Conservation (phyloP, 2,888 invertebrate genomes). For the Glyphotaelius pellucidus region DNA sequence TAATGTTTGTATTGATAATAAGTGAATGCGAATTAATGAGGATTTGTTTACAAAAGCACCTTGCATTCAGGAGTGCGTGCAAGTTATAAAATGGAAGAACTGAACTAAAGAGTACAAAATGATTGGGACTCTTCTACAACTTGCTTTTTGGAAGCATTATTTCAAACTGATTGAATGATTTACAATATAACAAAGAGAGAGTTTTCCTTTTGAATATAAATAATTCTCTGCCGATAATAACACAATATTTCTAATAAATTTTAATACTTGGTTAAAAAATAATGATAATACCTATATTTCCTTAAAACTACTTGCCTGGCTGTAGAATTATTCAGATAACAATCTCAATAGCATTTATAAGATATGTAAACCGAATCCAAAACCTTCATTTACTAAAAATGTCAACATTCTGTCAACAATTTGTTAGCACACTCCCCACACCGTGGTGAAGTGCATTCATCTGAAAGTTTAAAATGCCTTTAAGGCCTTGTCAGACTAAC, state of each 20-base stretch:
- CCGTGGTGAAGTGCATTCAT: neutral
- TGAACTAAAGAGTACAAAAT: neutral
- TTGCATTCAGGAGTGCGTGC: neutral
- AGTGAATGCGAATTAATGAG: neutral
- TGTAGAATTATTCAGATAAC: conserved; percentile 6
- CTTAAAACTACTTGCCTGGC: conserved; percentile 35
- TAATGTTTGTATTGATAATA: neutral
- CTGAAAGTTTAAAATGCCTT: neutral
- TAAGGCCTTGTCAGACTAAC: conserved; percentile 2
- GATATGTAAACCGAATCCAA: neutral
- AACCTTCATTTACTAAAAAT: neutral
- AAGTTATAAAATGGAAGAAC: neutral
- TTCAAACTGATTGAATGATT: neutral
- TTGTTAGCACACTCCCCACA: neutral
- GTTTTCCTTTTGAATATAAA: neutral
- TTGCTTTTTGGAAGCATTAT: neutral
- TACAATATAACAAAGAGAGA: neutral
- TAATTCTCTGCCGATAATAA: neutral
- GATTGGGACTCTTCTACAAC: neutral
- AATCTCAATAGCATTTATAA: neutral
- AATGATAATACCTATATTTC: conserved; percentile 25
- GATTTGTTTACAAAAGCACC: neutral
- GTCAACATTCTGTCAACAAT: neutral
- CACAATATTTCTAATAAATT: neutral
- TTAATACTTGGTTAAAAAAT: conserved; percentile 4